Base-by-base conservation (phyloP, 2,888 invertebrate genomes). In the Cataglyphis cursor region DNA sequence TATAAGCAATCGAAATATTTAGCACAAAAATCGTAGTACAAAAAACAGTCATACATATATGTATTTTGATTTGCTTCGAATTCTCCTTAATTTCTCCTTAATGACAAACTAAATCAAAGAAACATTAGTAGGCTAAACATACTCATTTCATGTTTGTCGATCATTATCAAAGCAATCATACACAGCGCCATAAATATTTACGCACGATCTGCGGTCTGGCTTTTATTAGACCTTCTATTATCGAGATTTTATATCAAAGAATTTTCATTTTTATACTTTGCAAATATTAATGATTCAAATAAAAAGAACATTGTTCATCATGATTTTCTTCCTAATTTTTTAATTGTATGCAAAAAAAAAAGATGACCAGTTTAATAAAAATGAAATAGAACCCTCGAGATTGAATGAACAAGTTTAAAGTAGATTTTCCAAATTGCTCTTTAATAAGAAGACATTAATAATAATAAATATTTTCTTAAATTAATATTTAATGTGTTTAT, bases 121-220 rank as follows among this genome's bases (percentile, higher is more conserved):
- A 51, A 51, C 8, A 51, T 68, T 5, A 68, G 18, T 12, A 12
- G 9, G 0, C 28, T 10, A 8, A 48, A 6, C 15, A 68, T n/a
- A 68, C 1, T 48, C 6, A 48, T 48, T 15, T n/a, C 28, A 48
- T 12, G 8, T 68, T 51, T 5, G 18, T 24, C 1, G 41, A 44
- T 65, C 3, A 24, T 65, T 51, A 51, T 31, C 8, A 31, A 70
- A 70, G 28, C n/a, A 68, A 35, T 51, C 48, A 44, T 44, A 24
- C 6, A 48, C 10, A 24, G 15, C 12, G 24, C 10, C 6, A 10
- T 28, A 48, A 68, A 28, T 24, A 68, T 44, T 48, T 48, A 48
- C 24, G 18, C 12, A 48, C 28, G 24, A 44, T 44, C 1, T 28
- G 10, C 8, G 28, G 10, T 28, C 10, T 31, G 28, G 6, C 12